These are phyloP conservation scores for Mus spicilegus DNA, from an alignment of 2,113 vertebrate species.

Conservation along the genomic window DNA sequence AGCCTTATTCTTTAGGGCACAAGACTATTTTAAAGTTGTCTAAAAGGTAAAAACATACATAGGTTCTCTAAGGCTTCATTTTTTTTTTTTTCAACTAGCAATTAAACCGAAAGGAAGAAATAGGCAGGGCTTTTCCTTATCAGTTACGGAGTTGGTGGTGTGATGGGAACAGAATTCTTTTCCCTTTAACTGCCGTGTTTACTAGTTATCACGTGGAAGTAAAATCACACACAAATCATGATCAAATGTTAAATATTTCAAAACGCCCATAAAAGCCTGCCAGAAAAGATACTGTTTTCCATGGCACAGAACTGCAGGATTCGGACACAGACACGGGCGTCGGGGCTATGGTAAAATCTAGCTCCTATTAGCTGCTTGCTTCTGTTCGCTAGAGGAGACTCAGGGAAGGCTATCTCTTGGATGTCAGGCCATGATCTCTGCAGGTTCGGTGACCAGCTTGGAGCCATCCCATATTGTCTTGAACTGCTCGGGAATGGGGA, in stretches of 20 bases:
- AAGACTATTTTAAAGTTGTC: constrained; percentile 65
- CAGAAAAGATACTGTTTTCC: constrained; percentile 63
- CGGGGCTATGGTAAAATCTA: constrained; percentile 71
- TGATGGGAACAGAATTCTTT: constrained; percentile 33
- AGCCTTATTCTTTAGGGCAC: constrained; percentile 28
- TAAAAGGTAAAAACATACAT: constrained; percentile 80
- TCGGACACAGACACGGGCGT: constrained; percentile 67
- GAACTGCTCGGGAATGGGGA: constrained; percentile 98
- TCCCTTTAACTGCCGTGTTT: constrained; percentile 64
- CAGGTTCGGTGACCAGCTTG: constrained; percentile 96
- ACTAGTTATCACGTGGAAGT: constrained; percentile 73
- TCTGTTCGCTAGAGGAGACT: constrained; percentile 14
- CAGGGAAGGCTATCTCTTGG: not conserved
- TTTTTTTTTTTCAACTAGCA: constrained; percentile 76
- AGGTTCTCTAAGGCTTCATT: constrained; percentile 64
- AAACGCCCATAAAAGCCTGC: constrained; percentile 78
- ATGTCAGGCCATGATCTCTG: constrained; percentile 95
- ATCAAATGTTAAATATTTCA: constrained; percentile 65
- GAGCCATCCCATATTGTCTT: constrained; percentile 97
- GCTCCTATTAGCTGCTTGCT: constrained; percentile 78
- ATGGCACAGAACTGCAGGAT: constrained; percentile 77
- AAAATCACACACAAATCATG: constrained; percentile 80
- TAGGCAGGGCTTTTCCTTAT: constrained; percentile 79
- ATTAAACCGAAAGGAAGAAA: constrained; percentile 75
- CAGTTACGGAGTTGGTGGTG: constrained; percentile 40